Evolutionary conservation across 37 sponge, comb jelly and placozoan species (phyloP), one percentile per base, ranked within the genome.

Genomic region (Bolinopsis microptera): DNA sequence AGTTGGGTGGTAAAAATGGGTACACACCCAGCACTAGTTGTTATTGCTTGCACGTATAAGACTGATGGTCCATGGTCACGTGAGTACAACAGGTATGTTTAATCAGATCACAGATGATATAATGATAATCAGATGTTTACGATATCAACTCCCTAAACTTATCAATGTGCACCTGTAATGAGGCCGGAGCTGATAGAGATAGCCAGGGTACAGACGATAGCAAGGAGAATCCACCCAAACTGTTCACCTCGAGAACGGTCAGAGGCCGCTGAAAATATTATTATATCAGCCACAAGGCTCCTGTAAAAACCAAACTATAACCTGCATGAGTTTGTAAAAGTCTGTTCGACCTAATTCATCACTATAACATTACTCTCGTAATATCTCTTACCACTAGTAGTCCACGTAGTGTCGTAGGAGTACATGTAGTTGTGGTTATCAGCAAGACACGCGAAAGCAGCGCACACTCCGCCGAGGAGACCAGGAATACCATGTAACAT

Each of bases 151-250:
- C n/a, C n/a, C n/a, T n/a, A n/a, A n/a, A n/a, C n/a, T n/a, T n/a
- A n/a, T n/a, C n/a, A n/a, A n/a, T n/a, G n/a, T n/a, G n/a, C n/a
- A 97, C 97, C 97, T 93, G 97, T 95, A 2, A 97, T 1, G 24
- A 97, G 38, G 0, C 97, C 97, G 34, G 96, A 95, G 24, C 93
- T 0, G 36, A 96, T 95, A 69, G 96, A 93, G 36, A 97, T 94
- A 22, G 68, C 80, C 1, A 97, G 94, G n/a, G 96, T 96, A 30
- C 93, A 75, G 18, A 76, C 88, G 8, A 97, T 93, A 1, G 95
- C 90, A 21, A 95, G 96, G 24, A 95, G 67, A 82, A 96, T 95
- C 92, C 37, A 95, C 0, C 94, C 96, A 41, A 96, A 97, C 69
- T 97, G 97, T 35, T 69, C 33, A 0, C 95, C 95, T 72, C 75